Conservation (phyloP, 2,113 vertebrate species). For the Copsychus sechellarum region DNA sequence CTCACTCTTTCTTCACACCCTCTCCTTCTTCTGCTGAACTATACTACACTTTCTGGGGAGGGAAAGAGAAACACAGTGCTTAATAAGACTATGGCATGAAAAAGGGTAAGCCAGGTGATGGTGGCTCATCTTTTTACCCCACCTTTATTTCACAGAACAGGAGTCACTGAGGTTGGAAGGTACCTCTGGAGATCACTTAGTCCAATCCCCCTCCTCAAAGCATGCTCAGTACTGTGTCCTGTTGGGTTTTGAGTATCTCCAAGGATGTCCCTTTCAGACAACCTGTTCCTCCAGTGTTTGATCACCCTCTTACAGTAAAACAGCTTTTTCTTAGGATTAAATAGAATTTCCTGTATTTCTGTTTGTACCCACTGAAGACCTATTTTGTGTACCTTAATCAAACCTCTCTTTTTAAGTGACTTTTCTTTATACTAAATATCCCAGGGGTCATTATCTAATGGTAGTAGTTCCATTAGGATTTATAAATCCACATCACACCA, state of each 20-base stretch:
- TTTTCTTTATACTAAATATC: conserved; percentile 20
- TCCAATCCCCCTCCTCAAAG: background rate
- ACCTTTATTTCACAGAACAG: background rate
- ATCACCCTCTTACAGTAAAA: background rate
- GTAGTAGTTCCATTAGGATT: background rate
- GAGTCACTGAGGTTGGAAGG: background rate
- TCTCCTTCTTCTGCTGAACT: background rate
- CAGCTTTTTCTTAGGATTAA: background rate
- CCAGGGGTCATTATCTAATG: background rate
- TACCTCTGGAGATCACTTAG: background rate
- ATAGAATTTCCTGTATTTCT: background rate
- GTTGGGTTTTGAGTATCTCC: background rate
- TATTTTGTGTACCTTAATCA: conserved; percentile 3
- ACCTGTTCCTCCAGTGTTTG: background rate
- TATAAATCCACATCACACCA: background rate
- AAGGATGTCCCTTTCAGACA: background rate
- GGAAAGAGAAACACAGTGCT: background rate
- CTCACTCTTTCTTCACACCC: background rate
- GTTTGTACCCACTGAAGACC: background rate
- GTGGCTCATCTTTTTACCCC: background rate
- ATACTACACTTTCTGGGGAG: background rate
- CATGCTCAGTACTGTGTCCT: background rate
- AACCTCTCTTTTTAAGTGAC: background rate
- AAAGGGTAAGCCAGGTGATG: background rate
- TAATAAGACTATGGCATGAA: background rate